Evolutionary conservation across 2,797 vertebrate species (phyloP).

Genomic region (Mycteria americana): DNA sequence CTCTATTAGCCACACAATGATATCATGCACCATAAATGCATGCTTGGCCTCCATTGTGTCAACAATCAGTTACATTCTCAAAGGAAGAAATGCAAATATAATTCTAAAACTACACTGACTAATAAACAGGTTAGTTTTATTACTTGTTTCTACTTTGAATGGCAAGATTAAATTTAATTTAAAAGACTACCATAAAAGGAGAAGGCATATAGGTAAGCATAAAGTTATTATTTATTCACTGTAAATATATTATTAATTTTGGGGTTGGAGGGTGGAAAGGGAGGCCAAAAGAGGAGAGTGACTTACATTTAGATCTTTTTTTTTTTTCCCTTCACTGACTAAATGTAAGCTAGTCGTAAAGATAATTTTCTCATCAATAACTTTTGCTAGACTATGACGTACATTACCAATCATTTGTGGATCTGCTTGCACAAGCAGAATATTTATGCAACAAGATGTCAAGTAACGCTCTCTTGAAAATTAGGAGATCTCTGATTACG

Average conservation of each 20-base stretch:
- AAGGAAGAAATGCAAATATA: not conserved
- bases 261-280: not conserved
- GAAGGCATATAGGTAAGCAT: not conserved
- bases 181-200: not conserved
- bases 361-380: not conserved
- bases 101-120: not conserved
- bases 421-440: not conserved
- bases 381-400: not conserved
- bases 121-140: not conserved
- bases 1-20: constrained; percentile 38
- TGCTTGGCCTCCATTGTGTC: constrained; percentile 52
- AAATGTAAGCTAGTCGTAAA: not conserved
- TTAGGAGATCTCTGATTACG: not conserved
- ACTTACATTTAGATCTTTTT: not conserved
- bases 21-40: constrained; percentile 51
- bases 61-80: constrained; percentile 28
- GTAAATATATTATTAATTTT: not conserved
- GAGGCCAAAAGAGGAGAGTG: not conserved
- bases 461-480: not conserved
- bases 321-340: not conserved
- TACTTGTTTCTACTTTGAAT: not conserved
- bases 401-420: not conserved
- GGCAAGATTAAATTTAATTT: not conserved
- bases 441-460: not conserved
- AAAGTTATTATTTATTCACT: not conserved